A percentile compares a stretch with the other conserved stretches of the same genome.
Evolutionary conservation across 1,140 invertebrate genomes (phyloP).

Genomic region (Hestina assimilis): DNA sequence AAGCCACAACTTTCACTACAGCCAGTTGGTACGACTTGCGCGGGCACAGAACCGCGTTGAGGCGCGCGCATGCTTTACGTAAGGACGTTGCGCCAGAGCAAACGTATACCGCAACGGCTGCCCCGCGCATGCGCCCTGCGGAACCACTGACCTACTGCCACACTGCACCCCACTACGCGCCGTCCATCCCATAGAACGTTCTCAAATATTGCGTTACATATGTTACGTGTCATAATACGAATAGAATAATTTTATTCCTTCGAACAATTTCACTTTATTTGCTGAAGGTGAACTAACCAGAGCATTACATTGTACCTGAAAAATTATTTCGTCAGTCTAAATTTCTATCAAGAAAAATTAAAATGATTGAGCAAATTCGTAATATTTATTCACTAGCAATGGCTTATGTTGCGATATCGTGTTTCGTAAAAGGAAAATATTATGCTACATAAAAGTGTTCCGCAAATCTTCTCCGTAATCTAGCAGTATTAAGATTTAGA

Average conservation of each 20-base stretch:
- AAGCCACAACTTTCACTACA: constrained; percentile 62
- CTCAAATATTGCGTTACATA: constrained; percentile 58
- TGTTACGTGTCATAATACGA: constrained; percentile 38
- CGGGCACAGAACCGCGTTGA: constrained; percentile 37
- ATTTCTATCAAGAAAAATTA: constrained; percentile 9
- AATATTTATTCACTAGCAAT: constrained; percentile 8
- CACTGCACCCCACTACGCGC: constrained; percentile 52
- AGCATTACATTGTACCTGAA: constrained; percentile 24
- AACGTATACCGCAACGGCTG: neutral
- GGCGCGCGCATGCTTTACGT: constrained; percentile 57
- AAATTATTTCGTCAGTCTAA: constrained; percentile 9
- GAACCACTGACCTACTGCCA: constrained; percentile 73
- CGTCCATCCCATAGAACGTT: constrained; percentile 55
- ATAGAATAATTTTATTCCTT: constrained; percentile 28
- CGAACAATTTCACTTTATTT: constrained; percentile 30
- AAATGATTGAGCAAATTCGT: constrained; percentile 12
- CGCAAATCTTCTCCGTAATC: neutral
- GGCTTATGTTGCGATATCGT: constrained; percentile 3
- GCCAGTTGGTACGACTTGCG: constrained; percentile 15
- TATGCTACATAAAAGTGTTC: neutral
- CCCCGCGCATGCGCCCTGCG: constrained; percentile 54
- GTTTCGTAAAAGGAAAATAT: constrained; percentile 21
- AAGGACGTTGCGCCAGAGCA: constrained; percentile 61
- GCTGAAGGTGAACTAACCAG: constrained; percentile 31
- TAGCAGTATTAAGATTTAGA: neutral